Base-by-base conservation (phyloP, 2,113 vertebrate species). In the Phycodurus eques region DNA sequence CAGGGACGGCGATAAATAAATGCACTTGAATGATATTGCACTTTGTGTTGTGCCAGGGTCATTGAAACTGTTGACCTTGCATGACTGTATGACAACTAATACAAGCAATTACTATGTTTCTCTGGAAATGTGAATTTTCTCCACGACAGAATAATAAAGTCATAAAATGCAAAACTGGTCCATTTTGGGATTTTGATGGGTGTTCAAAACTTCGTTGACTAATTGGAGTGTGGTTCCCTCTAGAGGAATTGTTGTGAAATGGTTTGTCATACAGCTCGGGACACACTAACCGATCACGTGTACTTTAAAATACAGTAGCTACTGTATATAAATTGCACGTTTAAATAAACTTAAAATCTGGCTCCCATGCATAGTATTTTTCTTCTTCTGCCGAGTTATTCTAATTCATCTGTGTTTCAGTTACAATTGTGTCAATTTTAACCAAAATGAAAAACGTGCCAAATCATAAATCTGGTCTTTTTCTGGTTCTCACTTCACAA, bases 1-100 rank as follows among this genome's bases (percentile, higher is more conserved):
- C 68, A 89, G 61, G 91, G 89, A 70, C 88, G 87, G 22, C 81
- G 90, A 85, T 93, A 69, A 92, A 87, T 3, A 20, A 22, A 56
- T 4, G 22, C 54, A 63, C 62, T 64, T 27, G 15, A 47, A 42
- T 15, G 31, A 78, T 70, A 35, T 59, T 31, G n/a, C 1, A 72
- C n/a, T 72, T 72, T 67, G 15, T 43, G 12, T 43, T 22, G 2
- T 27, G 33, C 49, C 71, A 62, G 65, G 68, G 53, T 82, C 20
- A 78, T 77, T 75, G 77, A 70, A 64, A 73, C 71, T 77, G 47
- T 77, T 83, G 47, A 72, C 61, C 12, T 67, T 64, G n/a, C 22
- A 79, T 80, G 31, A 77, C 14, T 72, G 13, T 78, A 83, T 76
- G 43, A 60, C 27, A 72, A 53, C 39, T 63, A 61, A 60, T 59